A percentile compares a stretch with the other conserved stretches of the same genome.
Evolutionary conservation across 2,888 invertebrate species (phyloP).

Genomic region (Stegophylla sp.): DNA sequence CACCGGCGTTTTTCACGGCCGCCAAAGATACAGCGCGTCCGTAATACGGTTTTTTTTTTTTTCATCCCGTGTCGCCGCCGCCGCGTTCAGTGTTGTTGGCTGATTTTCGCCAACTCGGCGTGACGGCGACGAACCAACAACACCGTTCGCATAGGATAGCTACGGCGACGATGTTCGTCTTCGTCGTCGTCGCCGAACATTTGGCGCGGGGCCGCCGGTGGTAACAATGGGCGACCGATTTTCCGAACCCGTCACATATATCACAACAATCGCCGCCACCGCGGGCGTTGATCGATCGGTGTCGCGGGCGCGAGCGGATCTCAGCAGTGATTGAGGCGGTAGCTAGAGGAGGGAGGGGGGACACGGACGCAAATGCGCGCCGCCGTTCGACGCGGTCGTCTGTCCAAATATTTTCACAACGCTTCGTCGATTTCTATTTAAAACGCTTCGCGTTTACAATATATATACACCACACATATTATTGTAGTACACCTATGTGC

Average conservation of each 20-base stretch:
- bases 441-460: slow-evolving; percentile 9
- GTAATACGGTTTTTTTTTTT: slow-evolving; percentile 38
- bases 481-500: not conserved
- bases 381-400: slow-evolving; percentile 5
- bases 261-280: not conserved
- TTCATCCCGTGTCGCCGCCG: not conserved
- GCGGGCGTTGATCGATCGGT: slow-evolving; percentile 40
- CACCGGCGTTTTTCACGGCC: slow-evolving; percentile 56
- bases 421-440: slow-evolving; percentile 37
- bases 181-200: not conserved
- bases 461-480: not conserved
- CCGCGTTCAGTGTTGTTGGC: not conserved
- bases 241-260: slow-evolving; percentile 38
- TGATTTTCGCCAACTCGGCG: slow-evolving; percentile 30
- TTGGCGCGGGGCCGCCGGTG: slow-evolving; percentile 1
- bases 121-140: not conserved
- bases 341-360: not conserved
- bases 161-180: not conserved
- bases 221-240: slow-evolving; percentile 30
- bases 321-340: not conserved
- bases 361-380: not conserved
- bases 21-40: slow-evolving; percentile 6
- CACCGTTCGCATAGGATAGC: not conserved
- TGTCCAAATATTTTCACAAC: slow-evolving; percentile 55
- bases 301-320: not conserved